Conservation (phyloP, 2,888 invertebrate species). For the Ramazzottius varieornatus region DNA sequence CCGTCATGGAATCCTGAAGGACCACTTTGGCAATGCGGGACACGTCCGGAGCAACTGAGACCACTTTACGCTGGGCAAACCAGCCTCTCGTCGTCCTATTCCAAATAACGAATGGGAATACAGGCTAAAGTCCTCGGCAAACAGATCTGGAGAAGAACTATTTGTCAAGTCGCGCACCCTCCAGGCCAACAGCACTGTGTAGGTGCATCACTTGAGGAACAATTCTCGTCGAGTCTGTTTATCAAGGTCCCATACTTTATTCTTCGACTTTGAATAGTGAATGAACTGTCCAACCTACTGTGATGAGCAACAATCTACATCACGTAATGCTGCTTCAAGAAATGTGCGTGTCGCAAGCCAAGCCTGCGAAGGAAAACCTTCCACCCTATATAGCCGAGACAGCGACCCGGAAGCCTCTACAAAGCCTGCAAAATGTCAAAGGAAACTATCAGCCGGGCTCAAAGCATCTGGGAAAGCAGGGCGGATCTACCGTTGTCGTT, state of each 20-base stretch:
- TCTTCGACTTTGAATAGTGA: too few relatives aligned
- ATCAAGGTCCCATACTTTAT: too few relatives aligned
- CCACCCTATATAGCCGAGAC: not conserved
- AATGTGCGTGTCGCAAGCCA: not conserved
- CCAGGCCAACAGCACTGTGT: too few relatives aligned
- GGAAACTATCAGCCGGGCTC: not conserved
- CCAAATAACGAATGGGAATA: too few relatives aligned
- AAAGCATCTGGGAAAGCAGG: not conserved
- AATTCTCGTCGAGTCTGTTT: not conserved
- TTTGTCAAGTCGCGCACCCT: too few relatives aligned
- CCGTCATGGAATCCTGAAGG: too few relatives aligned
- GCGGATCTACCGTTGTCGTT: slow-evolving; percentile 22
- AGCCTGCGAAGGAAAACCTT: not conserved
- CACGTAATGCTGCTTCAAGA: not conserved
- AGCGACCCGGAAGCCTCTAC: not conserved
- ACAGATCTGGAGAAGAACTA: too few relatives aligned
- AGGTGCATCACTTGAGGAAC: not conserved
- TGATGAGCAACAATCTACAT: not conserved
- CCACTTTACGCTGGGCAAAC: not conserved
- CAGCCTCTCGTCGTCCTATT: too few relatives aligned
- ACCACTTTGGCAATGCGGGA: not conserved
- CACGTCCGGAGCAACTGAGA: not conserved
- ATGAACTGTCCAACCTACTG: too few relatives aligned
- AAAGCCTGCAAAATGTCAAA: not conserved
- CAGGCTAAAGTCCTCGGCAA: too few relatives aligned